Base-by-base conservation (phyloP, 1,140 invertebrate genomes). In the Caenorhabditis briggsae region DNA sequence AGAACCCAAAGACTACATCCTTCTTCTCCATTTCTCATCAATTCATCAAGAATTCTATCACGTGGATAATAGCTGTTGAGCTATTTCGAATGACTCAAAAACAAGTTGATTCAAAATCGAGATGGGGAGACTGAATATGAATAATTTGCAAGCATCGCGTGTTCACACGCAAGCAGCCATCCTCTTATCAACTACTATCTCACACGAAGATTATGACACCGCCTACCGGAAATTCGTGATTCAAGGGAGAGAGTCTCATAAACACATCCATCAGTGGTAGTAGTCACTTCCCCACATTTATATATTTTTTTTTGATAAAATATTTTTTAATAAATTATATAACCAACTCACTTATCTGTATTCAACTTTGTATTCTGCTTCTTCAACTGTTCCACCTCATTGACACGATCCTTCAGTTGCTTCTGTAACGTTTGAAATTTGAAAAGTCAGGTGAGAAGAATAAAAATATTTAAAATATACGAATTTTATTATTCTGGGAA, bases 341-440 rank as follows among this genome's bases (percentile, higher is more conserved):
- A 33, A 33, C 8, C 59, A 61, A 85, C 85, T 83, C 64, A 89
- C 88, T 85, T 82, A 12, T 89, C 88, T 55, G 88, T 86, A 16
- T 89, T 88, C 5, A 70, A 59, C 55, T 83, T 87, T 25, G 56
- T n/a, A 25, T 87, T 82, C 61, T 86, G 88, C 84, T 86, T 89
- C 82, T 86, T 86, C 78, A 89, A 82, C 46, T 83, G 55, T 20
- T 89, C 87, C 7, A 85, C 59, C 43, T 89, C 88, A 58, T 85
- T 55, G 56, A 48, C 74, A 59, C 85, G 74, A 25, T 89, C 88
- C 41, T 86, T 86, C 12, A 89, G 58, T 53, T 82, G 61, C 58
- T 89, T 89, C 88, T 89, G 84, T 55, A 89, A 88, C 6, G 3
- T 78, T 78, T 7, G 20, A 50, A 20, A 78, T 50, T 43, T 23